Evolutionary conservation across 2,113 vertebrate genomes (phyloP).

Genomic region (Lethenteron reissneri): DNA sequence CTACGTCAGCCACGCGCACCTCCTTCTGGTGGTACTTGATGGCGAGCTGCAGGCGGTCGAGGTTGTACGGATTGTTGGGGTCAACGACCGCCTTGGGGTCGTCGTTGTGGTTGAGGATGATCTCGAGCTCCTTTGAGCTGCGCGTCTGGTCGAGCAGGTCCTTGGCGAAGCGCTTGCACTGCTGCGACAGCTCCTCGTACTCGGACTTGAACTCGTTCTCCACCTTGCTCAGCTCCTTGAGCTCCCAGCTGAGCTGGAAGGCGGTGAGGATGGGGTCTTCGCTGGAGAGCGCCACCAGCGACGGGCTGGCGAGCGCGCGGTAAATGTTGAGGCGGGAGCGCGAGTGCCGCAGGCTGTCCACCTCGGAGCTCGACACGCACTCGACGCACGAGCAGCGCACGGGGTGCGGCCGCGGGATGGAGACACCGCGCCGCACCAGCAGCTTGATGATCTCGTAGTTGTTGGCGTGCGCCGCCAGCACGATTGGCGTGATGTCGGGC

Average conservation of each 20-base stretch:
- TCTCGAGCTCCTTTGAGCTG: constrained; percentile 75
- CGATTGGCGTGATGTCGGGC: constrained; percentile 85
- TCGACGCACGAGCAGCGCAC: constrained; percentile 79
- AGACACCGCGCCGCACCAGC: constrained; percentile 76
- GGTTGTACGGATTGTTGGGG: constrained; percentile 42
- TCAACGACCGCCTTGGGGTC: constrained; percentile 57
- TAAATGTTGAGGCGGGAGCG: constrained; percentile 87
- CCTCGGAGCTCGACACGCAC: constrained; percentile 61
- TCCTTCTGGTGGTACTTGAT: constrained; percentile 95
- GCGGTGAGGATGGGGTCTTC: constrained; percentile 92
- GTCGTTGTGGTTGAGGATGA: constrained; percentile 82
- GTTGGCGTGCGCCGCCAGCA: constrained; percentile 90
- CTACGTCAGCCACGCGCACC: constrained; percentile 21
- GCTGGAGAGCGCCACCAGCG: constrained; percentile 66
- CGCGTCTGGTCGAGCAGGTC: constrained; percentile 85
- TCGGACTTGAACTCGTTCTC: constrained; percentile 93
- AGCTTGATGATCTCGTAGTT: constrained; percentile 94
- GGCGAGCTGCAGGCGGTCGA: constrained; percentile 75
- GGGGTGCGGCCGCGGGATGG: constrained; percentile 64
- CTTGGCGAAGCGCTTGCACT: constrained; percentile 81
- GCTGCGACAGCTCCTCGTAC: constrained; percentile 64
- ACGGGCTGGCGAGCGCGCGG: constrained; percentile 66
- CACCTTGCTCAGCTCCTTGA: constrained; percentile 73
- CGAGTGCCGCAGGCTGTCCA: constrained; percentile 76
- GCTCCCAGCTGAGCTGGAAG: constrained; percentile 87